Percentiles rank a stretch among this genome's conserved stretches.
phyloP scores from a whole-genome alignment of 1,140 invertebrate species.

The Lepidostoma basale region DNA sequence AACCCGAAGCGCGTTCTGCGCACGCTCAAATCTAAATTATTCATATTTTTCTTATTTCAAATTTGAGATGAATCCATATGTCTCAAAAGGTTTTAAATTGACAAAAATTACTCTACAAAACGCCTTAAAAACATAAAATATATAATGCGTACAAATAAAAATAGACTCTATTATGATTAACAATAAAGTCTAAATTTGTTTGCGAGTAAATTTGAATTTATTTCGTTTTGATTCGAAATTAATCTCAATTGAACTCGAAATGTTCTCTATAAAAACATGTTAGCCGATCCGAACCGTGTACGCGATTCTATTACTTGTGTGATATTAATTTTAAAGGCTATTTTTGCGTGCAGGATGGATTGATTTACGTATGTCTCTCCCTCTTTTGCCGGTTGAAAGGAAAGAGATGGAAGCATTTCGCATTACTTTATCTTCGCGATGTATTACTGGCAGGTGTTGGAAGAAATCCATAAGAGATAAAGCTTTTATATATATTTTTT shows the following conservation, averaged over 20 bases:
- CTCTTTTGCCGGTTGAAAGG: neutral
- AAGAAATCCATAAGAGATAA: slow-evolving; percentile 22
- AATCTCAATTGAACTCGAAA: slow-evolving; percentile 19
- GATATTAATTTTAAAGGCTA: neutral
- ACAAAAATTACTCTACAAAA: slow-evolving; percentile 8
- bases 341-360: neutral
- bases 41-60: slow-evolving; percentile 1
- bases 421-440: slow-evolving; percentile 19
- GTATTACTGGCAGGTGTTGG: slow-evolving; percentile 5
- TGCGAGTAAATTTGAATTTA: too few relatives aligned
- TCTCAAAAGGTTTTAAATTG: slow-evolving; percentile 18
- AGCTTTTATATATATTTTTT: neutral
- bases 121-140: too few relatives aligned
- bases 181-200: too few relatives aligned
- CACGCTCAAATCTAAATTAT: slow-evolving; percentile 6
- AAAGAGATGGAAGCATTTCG: slow-evolving; percentile 12
- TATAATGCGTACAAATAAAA: too few relatives aligned
- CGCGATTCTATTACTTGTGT: too few relatives aligned
- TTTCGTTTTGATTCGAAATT: too few relatives aligned
- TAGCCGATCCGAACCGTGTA: too few relatives aligned
- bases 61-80: slow-evolving; percentile 19
- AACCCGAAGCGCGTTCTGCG: too few relatives aligned
- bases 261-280: too few relatives aligned
- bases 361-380: neutral
- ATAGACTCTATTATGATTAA: too few relatives aligned